A percentile compares a stretch with the other conserved stretches of the same genome.
These are phyloP conservation scores for Brachyistius frenatus DNA, from an alignment of 2,113 vertebrate genomes.

Conservation along the genomic window DNA sequence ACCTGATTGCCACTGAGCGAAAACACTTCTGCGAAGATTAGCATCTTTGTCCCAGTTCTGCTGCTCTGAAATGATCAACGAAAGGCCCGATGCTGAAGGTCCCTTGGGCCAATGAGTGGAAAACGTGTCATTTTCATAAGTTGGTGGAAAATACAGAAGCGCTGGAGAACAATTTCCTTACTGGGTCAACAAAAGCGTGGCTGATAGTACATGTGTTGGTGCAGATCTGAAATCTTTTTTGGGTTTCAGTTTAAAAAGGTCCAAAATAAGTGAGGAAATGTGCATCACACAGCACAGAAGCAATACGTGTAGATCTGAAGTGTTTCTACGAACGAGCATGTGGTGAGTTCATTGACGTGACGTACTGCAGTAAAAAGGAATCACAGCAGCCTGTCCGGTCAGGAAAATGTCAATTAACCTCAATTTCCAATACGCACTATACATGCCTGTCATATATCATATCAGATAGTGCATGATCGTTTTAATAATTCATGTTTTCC, in stretches of 20 bases:
- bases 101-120: background rate
- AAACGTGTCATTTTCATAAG: slow-evolving; percentile 12
- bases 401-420: background rate
- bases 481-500: background rate
- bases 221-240: too few relatives aligned
- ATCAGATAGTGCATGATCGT: too few relatives aligned
- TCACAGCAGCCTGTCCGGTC: background rate
- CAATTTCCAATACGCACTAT: background rate
- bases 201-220: too few relatives aligned
- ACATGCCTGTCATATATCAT: background rate
- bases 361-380: too few relatives aligned
- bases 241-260: too few relatives aligned
- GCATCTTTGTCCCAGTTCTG: slow-evolving; percentile 22
- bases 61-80: slow-evolving; percentile 1
- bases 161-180: background rate
- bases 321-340: too few relatives aligned
- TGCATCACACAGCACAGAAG: too few relatives aligned
- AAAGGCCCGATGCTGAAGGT: background rate
- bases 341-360: too few relatives aligned
- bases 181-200: background rate
- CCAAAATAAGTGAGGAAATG: too few relatives aligned
- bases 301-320: too few relatives aligned
- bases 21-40: slow-evolving; percentile 45
- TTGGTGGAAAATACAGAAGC: slow-evolving; percentile 2
- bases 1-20: slow-evolving; percentile 43